Evolutionary conservation across 2,797 vertebrate genomes (phyloP).

Genomic region (Cheirogaleus major): DNA sequence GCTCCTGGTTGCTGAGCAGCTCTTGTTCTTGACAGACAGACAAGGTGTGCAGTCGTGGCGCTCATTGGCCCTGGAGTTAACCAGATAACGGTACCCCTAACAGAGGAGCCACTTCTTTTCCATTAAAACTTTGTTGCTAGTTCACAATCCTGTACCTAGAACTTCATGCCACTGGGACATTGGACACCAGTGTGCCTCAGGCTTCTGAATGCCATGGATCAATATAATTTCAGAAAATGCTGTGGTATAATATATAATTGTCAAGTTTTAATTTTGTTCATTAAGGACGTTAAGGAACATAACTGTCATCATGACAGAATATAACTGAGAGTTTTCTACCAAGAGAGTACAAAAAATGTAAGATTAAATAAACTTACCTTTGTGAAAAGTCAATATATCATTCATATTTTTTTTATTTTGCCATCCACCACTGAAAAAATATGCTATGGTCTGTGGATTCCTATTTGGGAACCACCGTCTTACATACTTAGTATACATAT

Average conservation of each 20-base stretch:
- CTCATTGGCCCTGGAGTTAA: too few species aligned
- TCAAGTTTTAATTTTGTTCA: conserved; percentile 35
- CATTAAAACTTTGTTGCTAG: background rate
- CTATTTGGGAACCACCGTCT: background rate
- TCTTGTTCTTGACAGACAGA: background rate
- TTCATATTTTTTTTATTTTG: conserved; percentile 31
- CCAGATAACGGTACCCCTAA: background rate
- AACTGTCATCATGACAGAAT: background rate
- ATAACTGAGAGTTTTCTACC: background rate
- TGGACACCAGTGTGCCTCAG: background rate
- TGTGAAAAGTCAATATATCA: background rate
- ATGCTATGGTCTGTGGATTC: background rate
- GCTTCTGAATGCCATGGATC: background rate
- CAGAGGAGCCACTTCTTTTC: background rate
- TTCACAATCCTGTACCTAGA: background rate
- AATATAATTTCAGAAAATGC: background rate
- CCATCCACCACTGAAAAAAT: background rate
- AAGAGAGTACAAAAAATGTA: background rate
- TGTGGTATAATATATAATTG: background rate
- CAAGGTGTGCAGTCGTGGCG: background rate
- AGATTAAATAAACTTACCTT: background rate
- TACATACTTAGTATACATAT: background rate
- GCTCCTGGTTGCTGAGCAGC: background rate
- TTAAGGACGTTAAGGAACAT: background rate
- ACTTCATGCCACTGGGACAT: background rate